Evolutionary conservation across 2,888 invertebrate species (phyloP).

Genomic region (Salpingus planirostris): DNA sequence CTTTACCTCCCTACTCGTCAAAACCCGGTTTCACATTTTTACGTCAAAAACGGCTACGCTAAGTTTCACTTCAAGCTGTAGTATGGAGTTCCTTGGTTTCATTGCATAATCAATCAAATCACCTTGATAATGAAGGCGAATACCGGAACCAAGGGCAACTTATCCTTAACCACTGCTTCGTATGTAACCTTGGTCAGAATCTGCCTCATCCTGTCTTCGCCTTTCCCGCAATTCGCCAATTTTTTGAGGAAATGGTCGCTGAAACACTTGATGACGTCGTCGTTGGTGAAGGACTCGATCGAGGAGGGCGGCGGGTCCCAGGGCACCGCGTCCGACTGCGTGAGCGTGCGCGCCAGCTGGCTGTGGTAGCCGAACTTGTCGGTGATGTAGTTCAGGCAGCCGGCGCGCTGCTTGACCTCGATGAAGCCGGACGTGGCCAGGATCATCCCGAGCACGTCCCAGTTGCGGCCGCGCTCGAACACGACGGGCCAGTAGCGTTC

Average conservation of each 20-base stretch:
- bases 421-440: slow-evolving; percentile 61
- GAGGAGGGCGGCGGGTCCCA: slow-evolving; percentile 60
- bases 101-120: too few relatives aligned
- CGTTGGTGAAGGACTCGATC: slow-evolving; percentile 67
- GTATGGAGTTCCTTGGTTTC: too few relatives aligned
- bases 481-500: slow-evolving; percentile 84
- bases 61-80: too few relatives aligned
- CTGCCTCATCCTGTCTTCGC: slow-evolving; percentile 50
- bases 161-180: slow-evolving; percentile 74
- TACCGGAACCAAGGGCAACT: slow-evolving; percentile 63
- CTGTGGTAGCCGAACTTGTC: slow-evolving; percentile 77
- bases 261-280: slow-evolving; percentile 60
- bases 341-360: slow-evolving; percentile 69
- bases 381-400: slow-evolving; percentile 76
- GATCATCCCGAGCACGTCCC: slow-evolving; percentile 68
- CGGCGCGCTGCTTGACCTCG: slow-evolving; percentile 82
- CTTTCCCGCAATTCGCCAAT: slow-evolving; percentile 12
- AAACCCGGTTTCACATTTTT: too few relatives aligned
- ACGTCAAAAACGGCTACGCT: too few relatives aligned
- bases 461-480: slow-evolving; percentile 74
- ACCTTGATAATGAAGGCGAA: slow-evolving; percentile 64
- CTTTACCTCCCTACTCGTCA: too few relatives aligned
- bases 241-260: slow-evolving; percentile 54
- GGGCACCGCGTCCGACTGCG: slow-evolving; percentile 58
- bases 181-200: slow-evolving; percentile 61